Base-by-base conservation (phyloP, 2,797 vertebrate genomes). In the Chaunax sp. region DNA sequence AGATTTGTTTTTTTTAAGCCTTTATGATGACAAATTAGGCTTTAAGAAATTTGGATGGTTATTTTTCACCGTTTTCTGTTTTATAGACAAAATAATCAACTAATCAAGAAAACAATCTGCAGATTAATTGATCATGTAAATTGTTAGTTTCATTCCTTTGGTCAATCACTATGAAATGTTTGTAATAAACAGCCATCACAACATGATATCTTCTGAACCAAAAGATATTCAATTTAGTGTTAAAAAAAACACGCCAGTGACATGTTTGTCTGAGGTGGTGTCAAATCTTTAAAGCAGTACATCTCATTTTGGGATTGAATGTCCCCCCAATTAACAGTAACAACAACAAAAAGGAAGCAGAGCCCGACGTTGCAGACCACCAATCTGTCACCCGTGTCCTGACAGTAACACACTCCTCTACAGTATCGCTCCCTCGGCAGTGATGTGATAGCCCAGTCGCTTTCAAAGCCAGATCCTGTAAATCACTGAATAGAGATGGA, bases 401-500 rank as follows among this genome's bases (percentile, higher is more conserved):
- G 33, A 35, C 33, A 35, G 33, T 35, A 35, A 35, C 33, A 11
- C 33, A 35, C 33, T 35, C 33, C 33, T 10, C 33, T 35, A 90
- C 80, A 82, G 65, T 76, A 86, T 86, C 78, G 85, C 87, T 90
- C 85, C 88, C 87, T 65, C 64, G 84, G 81, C 82, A 87, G 78
- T 66, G 87, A 84, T 85, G 82, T 82, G 89, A 88, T 83, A 78
- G 85, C 57, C 84, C 85, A 76, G 78, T 86, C 65, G 57, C 44
- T 81, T 74, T 73, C 78, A 72, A 76, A 77, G 82, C 69, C 81
- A 84, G 80, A 74, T 64, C 84, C 83, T 76, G 80, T 87, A 81
- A 75, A 84, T 89, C 85, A 83, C 72, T n/a, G 56, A 72, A 75
- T 41, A 78, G 71, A 82, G 83, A 85, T 78, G 71, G 78, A 75